These are phyloP conservation scores for Plebejus argus DNA, from an alignment of 2,888 invertebrate species.

Conservation along the genomic window DNA sequence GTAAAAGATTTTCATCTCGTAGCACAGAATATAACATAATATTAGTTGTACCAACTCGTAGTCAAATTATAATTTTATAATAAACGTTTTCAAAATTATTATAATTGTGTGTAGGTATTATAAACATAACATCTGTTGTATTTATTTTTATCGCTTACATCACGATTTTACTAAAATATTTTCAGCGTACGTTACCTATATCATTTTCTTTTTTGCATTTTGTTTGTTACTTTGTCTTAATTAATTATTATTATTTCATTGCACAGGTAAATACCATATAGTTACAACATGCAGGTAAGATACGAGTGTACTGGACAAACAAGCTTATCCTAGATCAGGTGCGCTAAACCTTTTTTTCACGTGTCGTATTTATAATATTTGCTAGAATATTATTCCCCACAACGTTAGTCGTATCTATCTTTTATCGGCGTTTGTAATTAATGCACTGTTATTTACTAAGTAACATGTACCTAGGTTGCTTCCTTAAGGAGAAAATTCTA, in stretches of 20 bases:
- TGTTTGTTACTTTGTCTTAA: background rate
- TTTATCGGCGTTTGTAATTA: too few relatives aligned
- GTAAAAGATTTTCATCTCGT: background rate
- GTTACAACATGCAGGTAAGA: background rate
- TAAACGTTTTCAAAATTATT: background rate
- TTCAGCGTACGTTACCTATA: too few relatives aligned
- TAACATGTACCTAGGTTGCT: too few relatives aligned
- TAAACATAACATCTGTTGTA: background rate
- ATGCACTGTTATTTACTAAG: too few relatives aligned
- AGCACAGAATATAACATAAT: too few relatives aligned
- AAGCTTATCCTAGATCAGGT: background rate
- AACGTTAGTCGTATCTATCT: too few relatives aligned
- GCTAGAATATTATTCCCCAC: background rate
- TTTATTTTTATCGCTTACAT: too few relatives aligned
- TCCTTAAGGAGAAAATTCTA: too few relatives aligned
- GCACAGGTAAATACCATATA: background rate
- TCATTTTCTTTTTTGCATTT: background rate
- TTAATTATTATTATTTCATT: background rate
- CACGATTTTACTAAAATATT: too few relatives aligned
- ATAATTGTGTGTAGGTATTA: background rate
- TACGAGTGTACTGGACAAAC: slow-evolving; percentile 13
- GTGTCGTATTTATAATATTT: background rate
- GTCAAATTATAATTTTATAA: background rate
- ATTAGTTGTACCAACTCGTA: too few relatives aligned
- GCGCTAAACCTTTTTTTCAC: background rate